These are phyloP conservation scores for Chunga burmeisteri DNA, from an alignment of 2,113 vertebrate species.

Conservation along the genomic window DNA sequence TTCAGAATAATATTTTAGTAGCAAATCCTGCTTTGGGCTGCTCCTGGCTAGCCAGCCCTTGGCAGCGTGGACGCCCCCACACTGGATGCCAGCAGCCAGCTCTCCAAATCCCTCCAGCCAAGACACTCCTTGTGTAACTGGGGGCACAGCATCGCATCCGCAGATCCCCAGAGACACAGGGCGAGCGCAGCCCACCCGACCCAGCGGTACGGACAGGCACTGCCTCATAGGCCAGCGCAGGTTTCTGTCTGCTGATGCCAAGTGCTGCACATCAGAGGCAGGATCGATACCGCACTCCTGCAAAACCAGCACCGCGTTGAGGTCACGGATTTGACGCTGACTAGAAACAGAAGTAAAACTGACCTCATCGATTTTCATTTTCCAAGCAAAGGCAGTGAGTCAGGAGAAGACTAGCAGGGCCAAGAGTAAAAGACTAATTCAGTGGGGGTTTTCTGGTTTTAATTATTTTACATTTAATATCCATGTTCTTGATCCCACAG, in stretches of 20 bases:
- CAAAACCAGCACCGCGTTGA: neutral
- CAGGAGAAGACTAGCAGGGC: neutral
- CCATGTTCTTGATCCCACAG: neutral
- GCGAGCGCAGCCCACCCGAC: fast-evolving
- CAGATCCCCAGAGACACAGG: neutral
- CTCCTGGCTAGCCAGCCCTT: neutral
- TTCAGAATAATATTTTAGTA: neutral
- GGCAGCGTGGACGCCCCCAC: neutral
- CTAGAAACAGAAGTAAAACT: neutral
- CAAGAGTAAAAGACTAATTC: neutral
- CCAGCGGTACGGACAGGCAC: neutral
- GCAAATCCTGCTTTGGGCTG: neutral
- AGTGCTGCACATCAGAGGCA: neutral
- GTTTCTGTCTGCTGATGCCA: neutral
- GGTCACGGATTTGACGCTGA: neutral
- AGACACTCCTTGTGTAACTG: fast-evolving
- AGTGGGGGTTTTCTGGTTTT: neutral
- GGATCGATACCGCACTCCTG: neutral
- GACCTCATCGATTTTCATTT: neutral
- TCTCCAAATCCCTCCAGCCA: neutral
- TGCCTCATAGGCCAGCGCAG: neutral
- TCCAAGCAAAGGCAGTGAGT: neutral
- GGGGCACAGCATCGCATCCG: neutral
- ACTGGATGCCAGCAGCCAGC: neutral
- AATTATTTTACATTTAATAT: constrained; percentile 14